A percentile compares a stretch with the other conserved stretches of the same genome.
These are phyloP conservation scores for Resseliella maxima DNA, from an alignment of 2,888 invertebrate genomes.

Conservation along the genomic window DNA sequence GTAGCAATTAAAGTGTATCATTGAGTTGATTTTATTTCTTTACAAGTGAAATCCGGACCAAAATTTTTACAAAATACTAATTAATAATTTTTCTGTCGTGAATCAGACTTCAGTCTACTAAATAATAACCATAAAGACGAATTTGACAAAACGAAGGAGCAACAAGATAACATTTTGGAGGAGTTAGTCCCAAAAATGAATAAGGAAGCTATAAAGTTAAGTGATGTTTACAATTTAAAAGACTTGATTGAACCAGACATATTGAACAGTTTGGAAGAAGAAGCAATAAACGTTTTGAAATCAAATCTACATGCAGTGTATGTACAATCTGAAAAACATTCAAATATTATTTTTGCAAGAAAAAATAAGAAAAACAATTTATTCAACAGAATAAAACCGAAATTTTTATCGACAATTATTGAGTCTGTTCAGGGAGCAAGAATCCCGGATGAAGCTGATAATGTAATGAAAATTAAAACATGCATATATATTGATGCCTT, in stretches of 20 bases:
- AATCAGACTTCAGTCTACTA: slow-evolving; percentile 59
- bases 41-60: too few relatives aligned
- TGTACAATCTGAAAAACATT: slow-evolving; percentile 58
- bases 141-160: slow-evolving; percentile 47
- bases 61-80: not conserved
- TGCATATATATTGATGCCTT: slow-evolving; percentile 66
- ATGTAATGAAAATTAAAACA: slow-evolving; percentile 62
- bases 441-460: slow-evolving; percentile 57
- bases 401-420: slow-evolving; percentile 60
- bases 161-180: not conserved
- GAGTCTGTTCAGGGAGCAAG: slow-evolving; percentile 32
- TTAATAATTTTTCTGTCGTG: not conserved
- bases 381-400: slow-evolving; percentile 64
- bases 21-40: too few relatives aligned
- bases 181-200: slow-evolving; percentile 63
- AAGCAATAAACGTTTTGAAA: slow-evolving; percentile 63
- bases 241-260: slow-evolving; percentile 63
- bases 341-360: not conserved
- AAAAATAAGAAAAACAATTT: too few relatives aligned
- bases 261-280: slow-evolving; percentile 64
- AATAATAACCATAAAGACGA: slow-evolving; percentile 59
- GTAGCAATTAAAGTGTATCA: too few relatives aligned
- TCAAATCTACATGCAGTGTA: slow-evolving; percentile 64
- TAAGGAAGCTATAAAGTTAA: slow-evolving; percentile 62
- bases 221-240: slow-evolving; percentile 63